Evolutionary conservation across 2,113 vertebrate species (phyloP).

Genomic region (Elaphurus davidianus): DNA sequence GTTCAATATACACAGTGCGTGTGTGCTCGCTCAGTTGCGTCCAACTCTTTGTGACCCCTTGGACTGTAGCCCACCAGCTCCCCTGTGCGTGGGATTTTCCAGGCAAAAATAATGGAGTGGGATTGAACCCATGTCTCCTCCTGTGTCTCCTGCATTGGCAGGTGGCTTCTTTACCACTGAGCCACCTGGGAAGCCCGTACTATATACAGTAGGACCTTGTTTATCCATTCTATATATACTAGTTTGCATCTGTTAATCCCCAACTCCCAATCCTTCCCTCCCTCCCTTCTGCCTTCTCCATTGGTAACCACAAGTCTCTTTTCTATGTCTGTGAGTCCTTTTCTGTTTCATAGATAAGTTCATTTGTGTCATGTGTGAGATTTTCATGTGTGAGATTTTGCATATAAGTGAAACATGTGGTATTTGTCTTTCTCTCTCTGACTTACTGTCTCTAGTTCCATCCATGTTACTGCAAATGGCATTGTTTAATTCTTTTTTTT

Average conservation of each 20-base stretch:
- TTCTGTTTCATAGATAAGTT: not conserved
- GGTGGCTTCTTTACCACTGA: not conserved
- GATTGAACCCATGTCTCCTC: fast-evolving
- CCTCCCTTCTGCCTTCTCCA: not conserved
- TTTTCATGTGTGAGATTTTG: not conserved
- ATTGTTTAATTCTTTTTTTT: not conserved
- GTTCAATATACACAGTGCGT: not conserved
- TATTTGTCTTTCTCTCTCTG: not conserved
- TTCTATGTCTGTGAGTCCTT: not conserved
- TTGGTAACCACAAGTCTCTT: no score
- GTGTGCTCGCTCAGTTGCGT: not conserved
- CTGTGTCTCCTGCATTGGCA: not conserved
- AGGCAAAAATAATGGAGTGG: not conserved
- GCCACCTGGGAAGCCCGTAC: not conserved
- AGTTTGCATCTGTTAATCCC: not conserved
- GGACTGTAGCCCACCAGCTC: not conserved
- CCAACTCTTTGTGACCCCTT: not conserved
- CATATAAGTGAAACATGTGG: not conserved
- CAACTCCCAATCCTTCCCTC: not conserved
- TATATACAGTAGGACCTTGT: not conserved
- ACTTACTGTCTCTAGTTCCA: not conserved
- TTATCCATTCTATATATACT: not conserved
- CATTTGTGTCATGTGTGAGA: not conserved
- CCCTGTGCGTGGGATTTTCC: not conserved
- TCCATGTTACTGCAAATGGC: not conserved